phyloP scores from a whole-genome alignment of 2,888 invertebrate species.

The Drosophila robusta region DNA sequence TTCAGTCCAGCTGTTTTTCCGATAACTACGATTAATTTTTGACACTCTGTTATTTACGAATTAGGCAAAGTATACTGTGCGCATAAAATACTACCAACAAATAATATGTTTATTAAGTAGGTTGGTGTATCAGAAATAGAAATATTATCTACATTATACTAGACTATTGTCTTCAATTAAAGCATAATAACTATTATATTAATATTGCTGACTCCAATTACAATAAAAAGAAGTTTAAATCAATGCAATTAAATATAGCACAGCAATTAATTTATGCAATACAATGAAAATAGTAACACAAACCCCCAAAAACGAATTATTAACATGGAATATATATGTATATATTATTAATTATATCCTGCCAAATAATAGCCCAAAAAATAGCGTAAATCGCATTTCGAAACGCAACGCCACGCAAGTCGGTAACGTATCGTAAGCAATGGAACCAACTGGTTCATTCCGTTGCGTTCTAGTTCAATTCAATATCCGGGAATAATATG shows the following conservation, averaged over 20 bases:
- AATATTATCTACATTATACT: background rate
- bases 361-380: too few species aligned
- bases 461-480: constrained; percentile 43
- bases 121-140: too few species aligned
- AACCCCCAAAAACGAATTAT: too few species aligned
- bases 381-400: background rate
- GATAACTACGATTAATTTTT: background rate
- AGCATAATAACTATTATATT: background rate
- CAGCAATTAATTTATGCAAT: too few species aligned
- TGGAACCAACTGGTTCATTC: constrained; percentile 29
- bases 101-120: background rate
- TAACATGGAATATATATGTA: too few species aligned
- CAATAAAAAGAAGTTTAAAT: background rate
- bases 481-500: constrained; percentile 75
- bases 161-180: background rate
- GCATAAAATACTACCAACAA: background rate
- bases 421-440: constrained; percentile 12
- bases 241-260: background rate
- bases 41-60: background rate
- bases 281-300: too few species aligned
- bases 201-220: background rate
- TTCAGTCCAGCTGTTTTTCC: background rate
- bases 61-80: background rate
- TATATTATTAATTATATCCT: background rate
- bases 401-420: constrained; percentile 1